Percentiles rank a stretch among this genome's conserved stretches.
These are phyloP conservation scores for Pinctada fucata DNA, from an alignment of 2,888 invertebrate species.

Conservation along the genomic window DNA sequence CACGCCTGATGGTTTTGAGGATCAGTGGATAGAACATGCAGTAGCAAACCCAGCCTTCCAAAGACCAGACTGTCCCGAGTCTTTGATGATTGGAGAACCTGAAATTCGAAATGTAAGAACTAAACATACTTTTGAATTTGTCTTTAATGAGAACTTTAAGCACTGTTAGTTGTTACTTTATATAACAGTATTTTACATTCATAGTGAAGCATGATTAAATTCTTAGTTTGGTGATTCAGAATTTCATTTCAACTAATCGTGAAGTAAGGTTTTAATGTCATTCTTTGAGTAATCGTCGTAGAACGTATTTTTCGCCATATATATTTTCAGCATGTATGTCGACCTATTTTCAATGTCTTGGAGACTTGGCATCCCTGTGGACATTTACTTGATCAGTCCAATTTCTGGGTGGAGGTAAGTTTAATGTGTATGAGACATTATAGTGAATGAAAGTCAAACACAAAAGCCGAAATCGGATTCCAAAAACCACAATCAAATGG, in stretches of 20 bases:
- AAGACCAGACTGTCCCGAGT: slow-evolving; percentile 55
- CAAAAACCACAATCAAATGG: too few relatives aligned
- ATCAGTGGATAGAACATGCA: slow-evolving; percentile 69
- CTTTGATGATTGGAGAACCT: slow-evolving; percentile 53
- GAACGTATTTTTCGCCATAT: too few relatives aligned
- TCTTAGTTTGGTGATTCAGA: too few relatives aligned
- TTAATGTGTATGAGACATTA: neutral
- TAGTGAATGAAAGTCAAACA: too few relatives aligned
- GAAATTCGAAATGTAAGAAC: slow-evolving; percentile 37
- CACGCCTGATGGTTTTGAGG: slow-evolving; percentile 65
- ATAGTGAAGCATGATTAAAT: too few relatives aligned
- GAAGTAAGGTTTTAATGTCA: too few relatives aligned
- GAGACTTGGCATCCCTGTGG: slow-evolving; percentile 60
- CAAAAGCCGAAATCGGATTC: too few relatives aligned
- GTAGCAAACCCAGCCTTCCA: slow-evolving; percentile 59
- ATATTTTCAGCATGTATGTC: slow-evolving; percentile 50
- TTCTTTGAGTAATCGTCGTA: too few relatives aligned
- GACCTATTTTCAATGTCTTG: slow-evolving; percentile 38
- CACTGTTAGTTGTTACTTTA: neutral
- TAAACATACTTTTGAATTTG: neutral
- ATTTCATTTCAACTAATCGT: too few relatives aligned
- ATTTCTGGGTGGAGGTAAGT: slow-evolving; percentile 64
- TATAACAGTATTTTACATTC: too few relatives aligned
- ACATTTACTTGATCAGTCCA: slow-evolving; percentile 41
- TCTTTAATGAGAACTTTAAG: neutral